Base-by-base conservation (phyloP, 2,113 vertebrate genomes). In the Megaleporinus macrocephalus region DNA sequence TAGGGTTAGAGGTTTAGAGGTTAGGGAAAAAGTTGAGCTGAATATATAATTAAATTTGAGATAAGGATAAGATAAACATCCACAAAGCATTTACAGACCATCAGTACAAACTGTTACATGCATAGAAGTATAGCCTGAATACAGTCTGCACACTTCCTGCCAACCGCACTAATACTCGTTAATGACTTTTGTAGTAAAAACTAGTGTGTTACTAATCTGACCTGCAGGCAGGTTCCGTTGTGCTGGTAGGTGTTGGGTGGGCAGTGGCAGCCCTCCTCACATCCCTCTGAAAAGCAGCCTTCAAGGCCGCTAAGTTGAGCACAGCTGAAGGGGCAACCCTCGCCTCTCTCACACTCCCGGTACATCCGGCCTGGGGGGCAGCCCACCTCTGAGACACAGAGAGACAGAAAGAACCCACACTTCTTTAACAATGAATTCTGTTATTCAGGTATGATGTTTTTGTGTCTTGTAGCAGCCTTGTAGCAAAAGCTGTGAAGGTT, bases 301-400 rank as follows among this genome's bases (percentile, higher is more conserved):
- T 95, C 92, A 51, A 87, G 91, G 18, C 88, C 87, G 0, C 91
- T 92, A 81, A 97, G 18, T 82, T 97, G 97, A 78, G 94, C 79
- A 0, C 97, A 98, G 87, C 93, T 97, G 91, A 96, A 97, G 0
- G 97, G 97, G 73, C 97, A 98, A 0, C 94, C 96, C n/a, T 95
- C 94, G 0, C 88, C 89, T 0, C 82, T 81, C 33, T 89, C 93
- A 87, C 97, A 97, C 87, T 97, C 96, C 0, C 95, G 94, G 87
- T 95, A 97, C 55, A 96, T 88, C 27, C 95, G 89, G 2, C 95
- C 95, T 0, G 92, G 92, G 0, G 95, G 96, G 73, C 96, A 98
- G 71, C 97, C 97, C 49, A 94, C 94, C 81, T 96, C 97, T 98
- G 85, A 57, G 11, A 82, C 12, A 80, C 41, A 69, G 61, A 66